Percentiles rank a stretch among this genome's conserved stretches.
phyloP scores from a whole-genome alignment of 2,113 vertebrate species.

The Hyaena hyaena region DNA sequence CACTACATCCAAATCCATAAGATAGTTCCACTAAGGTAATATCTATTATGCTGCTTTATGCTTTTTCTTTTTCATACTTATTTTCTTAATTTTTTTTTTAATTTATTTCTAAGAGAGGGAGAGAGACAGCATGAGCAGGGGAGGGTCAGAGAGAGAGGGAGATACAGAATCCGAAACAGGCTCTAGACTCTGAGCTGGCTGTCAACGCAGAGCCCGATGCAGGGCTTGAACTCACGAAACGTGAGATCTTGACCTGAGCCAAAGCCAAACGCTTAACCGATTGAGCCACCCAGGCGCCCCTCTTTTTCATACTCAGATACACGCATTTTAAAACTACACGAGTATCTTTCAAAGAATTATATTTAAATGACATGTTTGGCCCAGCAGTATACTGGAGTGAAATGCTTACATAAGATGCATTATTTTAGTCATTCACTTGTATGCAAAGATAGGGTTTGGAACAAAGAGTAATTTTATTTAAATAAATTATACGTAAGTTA shows the following conservation, averaged over 20 bases:
- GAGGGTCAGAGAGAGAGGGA: too few species aligned
- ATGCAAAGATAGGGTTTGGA: background rate
- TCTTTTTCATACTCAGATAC: background rate
- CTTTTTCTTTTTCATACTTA: background rate
- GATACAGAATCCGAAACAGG: too few species aligned
- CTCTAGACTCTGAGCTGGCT: too few species aligned
- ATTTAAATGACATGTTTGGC: background rate
- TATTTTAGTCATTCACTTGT: conserved; percentile 32
- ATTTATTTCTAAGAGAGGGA: too few species aligned
- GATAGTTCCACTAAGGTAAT: background rate
- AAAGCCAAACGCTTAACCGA: too few species aligned
- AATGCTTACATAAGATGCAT: background rate
- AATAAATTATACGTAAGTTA: conserved; percentile 21
- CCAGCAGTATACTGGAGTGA: background rate
- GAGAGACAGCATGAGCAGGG: too few species aligned
- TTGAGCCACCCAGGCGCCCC: too few species aligned
- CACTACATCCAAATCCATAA: background rate
- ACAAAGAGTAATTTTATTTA: conserved; percentile 40
- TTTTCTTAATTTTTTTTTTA: too few species aligned
- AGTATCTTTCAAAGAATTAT: background rate
- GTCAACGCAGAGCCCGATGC: too few species aligned
- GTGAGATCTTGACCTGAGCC: too few species aligned
- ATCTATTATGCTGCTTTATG: background rate
- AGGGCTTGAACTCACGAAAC: too few species aligned
- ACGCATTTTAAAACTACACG: background rate